Percentiles rank a stretch among this genome's conserved stretches.
Conservation (phyloP, 2,113 vertebrate species). For the Aythya baeri region DNA sequence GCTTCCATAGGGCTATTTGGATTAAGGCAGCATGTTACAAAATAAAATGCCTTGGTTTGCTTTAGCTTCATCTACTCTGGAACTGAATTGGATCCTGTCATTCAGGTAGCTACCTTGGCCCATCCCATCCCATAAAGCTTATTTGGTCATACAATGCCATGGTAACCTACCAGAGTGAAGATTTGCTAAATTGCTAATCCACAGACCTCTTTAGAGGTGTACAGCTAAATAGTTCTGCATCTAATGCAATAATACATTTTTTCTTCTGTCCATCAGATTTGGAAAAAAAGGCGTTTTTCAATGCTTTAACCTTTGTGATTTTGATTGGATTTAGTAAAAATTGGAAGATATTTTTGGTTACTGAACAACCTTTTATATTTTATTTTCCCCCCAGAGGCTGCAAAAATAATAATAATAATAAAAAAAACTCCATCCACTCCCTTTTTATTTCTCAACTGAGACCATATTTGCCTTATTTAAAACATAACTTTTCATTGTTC, state of each 20-base stretch:
- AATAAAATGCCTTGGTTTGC: not conserved
- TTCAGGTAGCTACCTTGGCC: not conserved
- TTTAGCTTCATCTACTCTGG: not conserved
- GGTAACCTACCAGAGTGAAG: not conserved
- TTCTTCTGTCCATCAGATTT: not conserved
- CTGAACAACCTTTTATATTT: not conserved
- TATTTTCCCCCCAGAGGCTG: not conserved
- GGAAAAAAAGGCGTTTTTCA: not conserved
- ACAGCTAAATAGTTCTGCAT: not conserved
- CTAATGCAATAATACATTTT: not conserved
- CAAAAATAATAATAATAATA: not conserved
- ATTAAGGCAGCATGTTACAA: accelerated
- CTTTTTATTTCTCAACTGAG: not conserved
- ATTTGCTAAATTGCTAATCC: not conserved
- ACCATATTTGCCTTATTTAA: not conserved
- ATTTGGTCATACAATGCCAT: accelerated
- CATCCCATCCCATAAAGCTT: accelerated
- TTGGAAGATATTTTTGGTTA: not conserved
- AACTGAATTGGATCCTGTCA: not conserved
- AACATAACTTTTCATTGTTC: not conserved
- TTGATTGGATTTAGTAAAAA: not conserved
- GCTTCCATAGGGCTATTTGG: accelerated
- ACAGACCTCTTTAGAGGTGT: not conserved
- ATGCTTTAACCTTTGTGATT: not conserved
- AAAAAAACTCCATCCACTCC: not conserved